Base-by-base conservation (phyloP, 2,113 vertebrate species). In the Entelurus aequoreus region DNA sequence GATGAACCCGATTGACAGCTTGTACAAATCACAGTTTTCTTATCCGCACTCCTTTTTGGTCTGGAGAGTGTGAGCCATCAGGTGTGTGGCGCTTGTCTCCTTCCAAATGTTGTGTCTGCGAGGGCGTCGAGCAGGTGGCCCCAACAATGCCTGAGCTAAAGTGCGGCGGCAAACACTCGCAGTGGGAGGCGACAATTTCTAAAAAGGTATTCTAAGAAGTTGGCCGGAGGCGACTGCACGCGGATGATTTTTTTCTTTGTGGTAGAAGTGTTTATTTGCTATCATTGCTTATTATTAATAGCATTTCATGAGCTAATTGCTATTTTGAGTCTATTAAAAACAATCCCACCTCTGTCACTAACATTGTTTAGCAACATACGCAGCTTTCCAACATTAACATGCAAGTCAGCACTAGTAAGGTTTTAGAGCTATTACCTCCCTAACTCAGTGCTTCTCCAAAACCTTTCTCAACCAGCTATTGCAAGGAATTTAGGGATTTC, bases 41-140 rank as follows among this genome's bases (percentile, higher is more conserved):
- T 60, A 21, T 53, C 49, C 40, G 54, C 74, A 68, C 59, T 42
- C 40, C 8, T 63, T 66, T 68, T 63, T 72, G 44, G 1, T 65
- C 21, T 42, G 7, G 40, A 8, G 6, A 9, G 63, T 10, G 2
- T 62, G 69, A 65, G 60, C 14, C 51, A 71, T 75, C 65, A 48
- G 13, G 49, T 67, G 69, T 74, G 68, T 42, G 40, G 40, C 68
- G 57, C 21, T 28, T 28, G 65, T 59, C 37, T 68, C 71, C 72
- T 79, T 74, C 66, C 63, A 36, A 66, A 65, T 60, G 28, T 66
- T 71, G 38, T 47, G 69, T n/a, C 60, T 68, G 40, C 11, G 66
- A 76, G 70, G 46, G 57, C 63, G 59, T 4, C 0, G 49, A 79
- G 71, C 76, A 81, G 80, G 69, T 77, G 77, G 65, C 35, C 35